Base-by-base conservation (phyloP, 2,888 invertebrate species). In the Galerucella pusilla region DNA sequence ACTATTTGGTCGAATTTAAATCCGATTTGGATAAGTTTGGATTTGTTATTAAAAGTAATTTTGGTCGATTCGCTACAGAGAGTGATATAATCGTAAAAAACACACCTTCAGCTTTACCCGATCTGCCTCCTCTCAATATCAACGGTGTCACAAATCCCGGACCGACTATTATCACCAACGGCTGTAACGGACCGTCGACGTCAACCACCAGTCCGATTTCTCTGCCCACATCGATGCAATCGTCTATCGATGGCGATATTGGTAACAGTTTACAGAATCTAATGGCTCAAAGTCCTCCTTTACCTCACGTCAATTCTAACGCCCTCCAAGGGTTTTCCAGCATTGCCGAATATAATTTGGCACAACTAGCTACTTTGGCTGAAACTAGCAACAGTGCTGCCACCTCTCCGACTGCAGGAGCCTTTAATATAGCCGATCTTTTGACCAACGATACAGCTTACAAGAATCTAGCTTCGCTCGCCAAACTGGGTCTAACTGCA, bases 401-500 rank as follows among this genome's bases (percentile, higher is more conserved):
- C 57, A 81, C 86, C 5, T 84, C 86, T 14, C 86, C 87, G 12
- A 86, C 88, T 3, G 92, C 92, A 76, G 90, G 89, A 77, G 90
- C 92, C 80, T 94, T 95, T 81, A 94, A 92, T 74, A 88, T 96
- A 79, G 93, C 94, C 9, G 95, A 96, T 86, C 89, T 96, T 73
- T 90, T 96, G 73, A 91, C 92, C 75, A 94, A 94, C 20, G 93
- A 93, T 83, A 93, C 94, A 83, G 95, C 96, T 12, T 93, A 95
- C 82, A 95, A 95, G 87, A 97, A 97, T 88, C 90, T 97, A 80
- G 96, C 97, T 85, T 96, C 96, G 45, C 91, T 97, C 75, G 96
- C 96, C 75, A 97, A 97, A 88, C 90, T 97, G 73, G 96, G 96
- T 84, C 87, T 93, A 68, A 89, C 87, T 83, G 90, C 92, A 84